Base-by-base conservation (phyloP, 1,140 invertebrate genomes). In the Cotesia chilonis region DNA sequence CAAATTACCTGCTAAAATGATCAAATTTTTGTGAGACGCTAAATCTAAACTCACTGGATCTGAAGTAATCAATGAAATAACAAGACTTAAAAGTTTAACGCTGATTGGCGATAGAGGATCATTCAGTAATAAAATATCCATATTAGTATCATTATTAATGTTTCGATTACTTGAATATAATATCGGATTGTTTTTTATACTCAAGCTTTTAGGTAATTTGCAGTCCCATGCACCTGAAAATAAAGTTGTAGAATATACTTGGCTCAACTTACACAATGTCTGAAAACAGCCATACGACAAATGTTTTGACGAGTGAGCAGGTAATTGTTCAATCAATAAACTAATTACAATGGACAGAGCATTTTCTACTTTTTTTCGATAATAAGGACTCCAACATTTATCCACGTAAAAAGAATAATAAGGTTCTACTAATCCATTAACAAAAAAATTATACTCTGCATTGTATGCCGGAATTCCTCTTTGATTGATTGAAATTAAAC, bases 1-100 rank as follows among this genome's bases (percentile, higher is more conserved):
- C 0, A 94, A 78, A 85, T 93, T 93, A 54, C 90, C 90, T 61
- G 88, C 87, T 12, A 94, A 80, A 37, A 88, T 81, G 4, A 93
- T 81, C 4, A 92, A 80, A 79, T 91, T 88, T 69, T 89, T 87
- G 75, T 94, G 92, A 57, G 89, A 88, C 9, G 88, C 82, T 2
- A 94, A 81, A 78, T 94, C 92, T 55, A 92, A 85, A 60, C 89
- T 88, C 4, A 91, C 78, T 6, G 88, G 83, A 1, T 91, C 90
- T 41, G 88, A 89, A 0, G 86, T 89, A 9, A 93, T 75, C 4
- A 93, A 76, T 38, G 88, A 87, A 6, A 93, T 59, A 3, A 78
- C 68, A 68, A 73, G 87, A 60, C 87, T 86, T 28, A 90, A 76
- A 0, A 89, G 81, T 55, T 87, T 86, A 54, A 83, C 80, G 10